Conservation (phyloP, 2,797 vertebrate species). For the Sebastes wilsoni region DNA sequence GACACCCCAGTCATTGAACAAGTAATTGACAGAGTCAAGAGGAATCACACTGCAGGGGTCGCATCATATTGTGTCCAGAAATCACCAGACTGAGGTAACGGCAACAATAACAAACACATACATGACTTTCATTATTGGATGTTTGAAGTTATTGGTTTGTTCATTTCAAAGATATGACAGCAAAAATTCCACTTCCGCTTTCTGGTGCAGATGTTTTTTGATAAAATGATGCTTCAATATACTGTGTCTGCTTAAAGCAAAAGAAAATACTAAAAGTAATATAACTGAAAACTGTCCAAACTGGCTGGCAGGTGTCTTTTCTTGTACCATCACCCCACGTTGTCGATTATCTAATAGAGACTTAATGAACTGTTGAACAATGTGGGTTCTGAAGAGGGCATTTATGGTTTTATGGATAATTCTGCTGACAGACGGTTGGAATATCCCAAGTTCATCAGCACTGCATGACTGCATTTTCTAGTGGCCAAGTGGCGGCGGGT, state of each 20-base stretch:
- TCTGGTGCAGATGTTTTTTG: background rate
- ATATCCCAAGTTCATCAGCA: constrained; percentile 36
- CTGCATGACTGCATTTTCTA: constrained; percentile 22
- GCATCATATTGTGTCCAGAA: background rate
- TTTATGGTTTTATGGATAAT: constrained; percentile 43
- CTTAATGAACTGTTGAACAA: constrained; percentile 46
- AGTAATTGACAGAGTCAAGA: constrained; percentile 61
- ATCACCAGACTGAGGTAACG: background rate
- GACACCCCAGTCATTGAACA: constrained; percentile 55
- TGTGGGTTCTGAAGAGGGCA: constrained; percentile 24
- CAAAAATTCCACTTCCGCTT: background rate
- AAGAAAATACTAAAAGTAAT: background rate
- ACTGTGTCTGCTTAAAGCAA: background rate
- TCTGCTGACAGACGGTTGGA: constrained; percentile 18
- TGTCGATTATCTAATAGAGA: constrained; percentile 31
- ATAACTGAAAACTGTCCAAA: background rate
- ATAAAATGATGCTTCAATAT: constrained; percentile 2
- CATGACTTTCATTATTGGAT: constrained; percentile 3
- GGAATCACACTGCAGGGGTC: constrained; percentile 43
- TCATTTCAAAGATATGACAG: background rate
- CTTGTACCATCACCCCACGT: background rate
- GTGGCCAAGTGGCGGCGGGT: background rate
- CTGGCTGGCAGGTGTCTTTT: background rate
- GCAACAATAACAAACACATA: constrained; percentile 9
- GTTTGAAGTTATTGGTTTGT: constrained; percentile 7